Conservation (phyloP, 53 echinoderm and acorn worm genomes). For the Henricia sp. region DNA sequence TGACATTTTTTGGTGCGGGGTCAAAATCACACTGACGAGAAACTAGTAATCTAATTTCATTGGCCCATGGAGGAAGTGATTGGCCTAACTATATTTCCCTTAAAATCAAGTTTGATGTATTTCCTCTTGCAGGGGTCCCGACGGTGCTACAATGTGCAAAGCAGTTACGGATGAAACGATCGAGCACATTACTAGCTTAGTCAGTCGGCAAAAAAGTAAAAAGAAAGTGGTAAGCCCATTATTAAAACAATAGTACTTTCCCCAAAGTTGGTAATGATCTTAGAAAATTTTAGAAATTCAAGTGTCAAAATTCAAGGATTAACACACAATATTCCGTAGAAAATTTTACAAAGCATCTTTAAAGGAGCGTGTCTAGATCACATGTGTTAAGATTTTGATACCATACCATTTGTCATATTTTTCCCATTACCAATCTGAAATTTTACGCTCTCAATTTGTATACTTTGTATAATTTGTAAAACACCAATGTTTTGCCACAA, state of each 20-base stretch:
- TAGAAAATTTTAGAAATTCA: neutral
- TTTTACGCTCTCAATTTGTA: too few species aligned
- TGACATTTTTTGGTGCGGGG: too few species aligned
- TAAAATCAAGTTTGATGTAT: neutral
- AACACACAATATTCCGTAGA: too few species aligned
- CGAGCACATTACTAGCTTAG: conserved; percentile 40
- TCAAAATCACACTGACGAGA: too few species aligned
- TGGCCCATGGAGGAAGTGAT: too few species aligned
- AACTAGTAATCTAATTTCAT: too few species aligned
- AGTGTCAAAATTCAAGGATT: neutral
- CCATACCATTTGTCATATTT: too few species aligned
- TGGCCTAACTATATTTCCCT: neutral
- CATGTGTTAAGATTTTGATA: too few species aligned
- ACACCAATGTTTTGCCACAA: too few species aligned
- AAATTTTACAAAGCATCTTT: neutral
- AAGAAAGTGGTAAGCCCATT: too few species aligned
- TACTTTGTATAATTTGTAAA: too few species aligned
- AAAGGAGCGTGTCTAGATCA: neutral
- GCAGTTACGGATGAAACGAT: conserved; percentile 38
- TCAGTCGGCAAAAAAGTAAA: conserved; percentile 52
- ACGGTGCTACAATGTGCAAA: conserved; percentile 26
- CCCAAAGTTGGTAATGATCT: neutral
- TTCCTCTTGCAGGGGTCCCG: conserved; percentile 7
- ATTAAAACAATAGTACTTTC: neutral
- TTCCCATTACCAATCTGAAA: too few species aligned